phyloP scores from a whole-genome alignment of 1,140 invertebrate species.

The Anadara kagoshimensis region DNA sequence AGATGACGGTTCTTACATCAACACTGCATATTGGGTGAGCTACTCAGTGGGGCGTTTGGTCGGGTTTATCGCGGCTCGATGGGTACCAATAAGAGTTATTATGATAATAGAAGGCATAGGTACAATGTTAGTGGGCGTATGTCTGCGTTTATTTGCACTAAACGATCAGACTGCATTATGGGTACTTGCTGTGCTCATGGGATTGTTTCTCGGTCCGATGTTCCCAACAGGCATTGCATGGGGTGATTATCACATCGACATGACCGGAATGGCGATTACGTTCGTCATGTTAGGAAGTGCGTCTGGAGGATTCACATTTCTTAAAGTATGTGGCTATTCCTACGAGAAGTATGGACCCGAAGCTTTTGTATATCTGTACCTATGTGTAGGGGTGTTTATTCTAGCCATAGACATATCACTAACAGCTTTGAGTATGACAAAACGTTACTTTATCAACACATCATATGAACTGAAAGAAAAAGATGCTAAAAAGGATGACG shows the following conservation, averaged over 20 bases:
- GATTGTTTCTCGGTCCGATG: slow-evolving; percentile 10
- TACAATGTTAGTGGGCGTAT: not conserved
- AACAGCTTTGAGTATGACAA: too few relatives aligned
- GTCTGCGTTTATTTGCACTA: not conserved
- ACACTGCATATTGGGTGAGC: slow-evolving; percentile 13
- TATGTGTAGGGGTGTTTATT: too few relatives aligned
- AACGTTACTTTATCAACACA: too few relatives aligned
- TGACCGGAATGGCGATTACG: slow-evolving; percentile 17
- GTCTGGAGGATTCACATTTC: slow-evolving; percentile 44
- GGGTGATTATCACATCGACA: slow-evolving; percentile 21
- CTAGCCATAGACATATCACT: too few relatives aligned
- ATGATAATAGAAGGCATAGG: slow-evolving; percentile 1
- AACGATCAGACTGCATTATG: not conserved
- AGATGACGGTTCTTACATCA: slow-evolving; percentile 14
- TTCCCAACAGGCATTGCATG: slow-evolving; percentile 25
- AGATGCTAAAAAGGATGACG: too few relatives aligned
- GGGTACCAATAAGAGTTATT: slow-evolving; percentile 7
- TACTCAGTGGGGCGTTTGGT: slow-evolving; percentile 17
- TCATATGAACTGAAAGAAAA: too few relatives aligned
- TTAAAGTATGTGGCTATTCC: slow-evolving; percentile 48
- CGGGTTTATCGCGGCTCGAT: slow-evolving; percentile 2
- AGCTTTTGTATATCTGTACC: slow-evolving; percentile 36
- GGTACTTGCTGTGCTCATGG: slow-evolving; percentile 2
- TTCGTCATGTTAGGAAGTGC: slow-evolving; percentile 4
- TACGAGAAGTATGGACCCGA: slow-evolving; percentile 46